These are phyloP conservation scores for Drosophila robusta DNA, from an alignment of 2,888 invertebrate genomes.

Conservation along the genomic window DNA sequence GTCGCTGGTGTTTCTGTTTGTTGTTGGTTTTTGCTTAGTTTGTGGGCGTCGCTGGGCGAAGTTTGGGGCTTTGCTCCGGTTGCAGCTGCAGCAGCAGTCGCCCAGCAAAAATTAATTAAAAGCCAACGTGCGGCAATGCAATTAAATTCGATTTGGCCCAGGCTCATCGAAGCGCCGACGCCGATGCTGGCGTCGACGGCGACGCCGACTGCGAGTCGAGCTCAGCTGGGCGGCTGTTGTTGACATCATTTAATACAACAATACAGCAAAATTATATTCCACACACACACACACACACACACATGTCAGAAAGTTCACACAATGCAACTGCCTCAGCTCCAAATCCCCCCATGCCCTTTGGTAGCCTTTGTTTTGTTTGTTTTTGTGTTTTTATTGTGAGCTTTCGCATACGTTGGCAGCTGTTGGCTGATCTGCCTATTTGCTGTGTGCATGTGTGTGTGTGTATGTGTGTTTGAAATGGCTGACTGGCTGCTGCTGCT, in stretches of 20 bases:
- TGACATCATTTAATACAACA: conserved; percentile 82
- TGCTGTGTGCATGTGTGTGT: conserved; percentile 32
- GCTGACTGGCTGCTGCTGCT: conserved; percentile 55
- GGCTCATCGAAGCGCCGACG: conserved; percentile 37
- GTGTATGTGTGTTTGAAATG: conserved; percentile 51
- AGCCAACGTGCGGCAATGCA: conserved; percentile 80
- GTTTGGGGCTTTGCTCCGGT: conserved; percentile 9
- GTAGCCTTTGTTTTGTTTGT: conserved; percentile 63
- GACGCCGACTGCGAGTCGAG: conserved; percentile 29
- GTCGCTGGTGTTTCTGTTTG: conserved; percentile 36
- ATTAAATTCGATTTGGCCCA: conserved; percentile 78
- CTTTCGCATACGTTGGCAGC: conserved; percentile 66
- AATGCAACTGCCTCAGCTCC: conserved; percentile 61
- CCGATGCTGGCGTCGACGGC: conserved; percentile 2
- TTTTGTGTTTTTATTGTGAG: conserved; percentile 67
- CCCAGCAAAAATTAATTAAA: conserved; percentile 77
- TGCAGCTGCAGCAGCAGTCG: conserved; percentile 42
- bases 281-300: conserved; percentile 34
- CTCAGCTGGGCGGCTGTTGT: conserved; percentile 79
- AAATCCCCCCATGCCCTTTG: neutral
- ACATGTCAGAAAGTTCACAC: conserved; percentile 61
- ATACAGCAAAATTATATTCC: conserved; percentile 77
- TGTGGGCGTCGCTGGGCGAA: conserved; percentile 24
- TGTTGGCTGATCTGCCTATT: conserved; percentile 78
- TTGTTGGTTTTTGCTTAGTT: conserved; percentile 62